phyloP scores from a whole-genome alignment of 2,797 vertebrate species.

The Otolemur crassicaudatus region DNA sequence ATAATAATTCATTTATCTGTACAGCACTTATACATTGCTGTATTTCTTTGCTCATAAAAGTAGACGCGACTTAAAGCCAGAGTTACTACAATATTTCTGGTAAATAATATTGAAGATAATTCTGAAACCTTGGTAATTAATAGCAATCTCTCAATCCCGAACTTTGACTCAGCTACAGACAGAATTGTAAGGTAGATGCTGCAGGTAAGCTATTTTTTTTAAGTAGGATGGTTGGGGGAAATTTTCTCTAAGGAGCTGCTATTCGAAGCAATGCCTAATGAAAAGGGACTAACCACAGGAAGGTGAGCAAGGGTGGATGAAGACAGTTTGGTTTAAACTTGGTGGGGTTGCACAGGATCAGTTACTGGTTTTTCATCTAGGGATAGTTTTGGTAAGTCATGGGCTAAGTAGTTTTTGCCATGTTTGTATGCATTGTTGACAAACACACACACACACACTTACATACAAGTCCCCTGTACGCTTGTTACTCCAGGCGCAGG shows the following conservation, averaged over 20 bases:
- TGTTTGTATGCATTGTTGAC: not conserved
- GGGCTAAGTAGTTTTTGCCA: not conserved
- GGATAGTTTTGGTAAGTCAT: not conserved
- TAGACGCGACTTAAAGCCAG: not conserved
- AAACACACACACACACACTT: not conserved
- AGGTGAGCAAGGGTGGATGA: not conserved
- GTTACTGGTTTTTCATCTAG: not conserved
- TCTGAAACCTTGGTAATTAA: not conserved
- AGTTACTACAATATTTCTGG: not conserved
- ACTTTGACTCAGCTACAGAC: not conserved
- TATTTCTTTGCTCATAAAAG: not conserved
- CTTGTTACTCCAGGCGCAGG: not conserved
- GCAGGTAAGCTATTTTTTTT: not conserved
- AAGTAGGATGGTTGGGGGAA: not conserved
- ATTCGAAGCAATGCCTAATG: not conserved
- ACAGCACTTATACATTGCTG: not conserved
- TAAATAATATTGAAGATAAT: slow-evolving; percentile 5
- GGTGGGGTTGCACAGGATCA: not conserved
- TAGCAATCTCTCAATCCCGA: not conserved
- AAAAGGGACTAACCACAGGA: not conserved
- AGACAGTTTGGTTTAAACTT: not conserved
- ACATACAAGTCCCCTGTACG: too few species aligned
- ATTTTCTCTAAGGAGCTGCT: not conserved
- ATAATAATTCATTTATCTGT: not conserved
- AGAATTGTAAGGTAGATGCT: not conserved